phyloP scores from a whole-genome alignment of 1,140 invertebrate genomes.

The Tetragnatha versicolor region DNA sequence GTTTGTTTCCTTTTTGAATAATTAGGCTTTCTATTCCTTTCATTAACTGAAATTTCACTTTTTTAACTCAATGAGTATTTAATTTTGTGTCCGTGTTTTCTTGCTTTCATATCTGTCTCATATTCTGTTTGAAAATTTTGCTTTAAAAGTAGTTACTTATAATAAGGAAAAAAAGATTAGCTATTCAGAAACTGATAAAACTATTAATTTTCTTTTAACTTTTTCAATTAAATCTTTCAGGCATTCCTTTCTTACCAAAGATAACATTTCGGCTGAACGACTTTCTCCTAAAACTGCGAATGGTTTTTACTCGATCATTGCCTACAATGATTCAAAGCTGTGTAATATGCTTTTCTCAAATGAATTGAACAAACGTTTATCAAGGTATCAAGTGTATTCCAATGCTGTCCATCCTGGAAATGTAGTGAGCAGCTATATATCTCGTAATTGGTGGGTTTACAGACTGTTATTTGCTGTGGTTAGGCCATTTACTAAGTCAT shows the following conservation, averaged over 20 bases:
- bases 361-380: conserved; percentile 78
- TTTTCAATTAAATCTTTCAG: no score
- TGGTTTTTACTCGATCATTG: conserved; percentile 78
- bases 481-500: conserved; percentile 91
- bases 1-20: no score
- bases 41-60: no score
- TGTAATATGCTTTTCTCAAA: conserved; percentile 86
- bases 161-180: no score
- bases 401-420: conserved; percentile 93
- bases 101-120: no score
- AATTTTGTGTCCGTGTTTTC: no score
- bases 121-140: no score
- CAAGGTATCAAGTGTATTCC: conserved; percentile 74
- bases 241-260: conserved; percentile 71
- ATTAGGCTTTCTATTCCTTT: no score
- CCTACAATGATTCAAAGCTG: conserved; percentile 90
- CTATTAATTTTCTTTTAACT: no score
- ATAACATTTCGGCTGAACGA: conserved; percentile 71
- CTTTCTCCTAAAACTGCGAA: conserved; percentile 66
- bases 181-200: no score
- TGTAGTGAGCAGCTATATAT: conserved; percentile 78
- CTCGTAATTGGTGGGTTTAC: conserved; percentile 85
- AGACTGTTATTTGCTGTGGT: conserved; percentile 78
- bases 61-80: no score
- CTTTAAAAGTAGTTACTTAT: no score